A percentile compares a stretch with the other conserved stretches of the same genome.
These are phyloP conservation scores for Colostygia pectinataria DNA, from an alignment of 2,888 invertebrate genomes.

Conservation along the genomic window DNA sequence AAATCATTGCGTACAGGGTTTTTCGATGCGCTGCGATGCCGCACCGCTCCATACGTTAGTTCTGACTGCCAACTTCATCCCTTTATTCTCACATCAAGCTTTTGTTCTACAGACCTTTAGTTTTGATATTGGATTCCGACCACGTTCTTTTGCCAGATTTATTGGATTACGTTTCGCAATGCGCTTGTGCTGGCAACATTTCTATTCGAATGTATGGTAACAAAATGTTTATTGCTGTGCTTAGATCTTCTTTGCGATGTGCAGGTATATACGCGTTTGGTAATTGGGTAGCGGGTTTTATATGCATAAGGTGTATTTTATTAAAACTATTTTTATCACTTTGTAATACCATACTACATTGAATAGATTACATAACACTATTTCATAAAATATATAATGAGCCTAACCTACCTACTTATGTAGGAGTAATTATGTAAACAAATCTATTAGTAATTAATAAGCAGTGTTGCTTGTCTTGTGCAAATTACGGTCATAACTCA, in stretches of 20 bases:
- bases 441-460: too few relatives aligned
- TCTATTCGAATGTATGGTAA: conserved; percentile 27
- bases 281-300: too few relatives aligned
- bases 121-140: conserved; percentile 57
- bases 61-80: conserved; percentile 49
- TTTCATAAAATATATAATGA: too few relatives aligned
- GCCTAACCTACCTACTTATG: too few relatives aligned
- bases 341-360: too few relatives aligned
- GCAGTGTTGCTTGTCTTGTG: conserved; percentile 39
- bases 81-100: conserved; percentile 60
- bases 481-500: conserved; percentile 55
- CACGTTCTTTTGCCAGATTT: conserved; percentile 52
- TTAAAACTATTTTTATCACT: too few relatives aligned
- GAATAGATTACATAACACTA: too few relatives aligned
- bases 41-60: conserved; percentile 10
- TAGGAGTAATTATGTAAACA: too few relatives aligned
- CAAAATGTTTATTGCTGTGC: conserved; percentile 25
- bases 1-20: conserved; percentile 2
- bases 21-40: background rate
- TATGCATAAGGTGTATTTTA: too few relatives aligned
- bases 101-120: conserved; percentile 61
- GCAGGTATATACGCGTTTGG: background rate
- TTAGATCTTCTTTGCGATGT: conserved; percentile 13
- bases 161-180: conserved; percentile 48
- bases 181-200: conserved; percentile 38